phyloP scores from a whole-genome alignment of 2,888 invertebrate genomes.

The Willowsia nigromaculata region DNA sequence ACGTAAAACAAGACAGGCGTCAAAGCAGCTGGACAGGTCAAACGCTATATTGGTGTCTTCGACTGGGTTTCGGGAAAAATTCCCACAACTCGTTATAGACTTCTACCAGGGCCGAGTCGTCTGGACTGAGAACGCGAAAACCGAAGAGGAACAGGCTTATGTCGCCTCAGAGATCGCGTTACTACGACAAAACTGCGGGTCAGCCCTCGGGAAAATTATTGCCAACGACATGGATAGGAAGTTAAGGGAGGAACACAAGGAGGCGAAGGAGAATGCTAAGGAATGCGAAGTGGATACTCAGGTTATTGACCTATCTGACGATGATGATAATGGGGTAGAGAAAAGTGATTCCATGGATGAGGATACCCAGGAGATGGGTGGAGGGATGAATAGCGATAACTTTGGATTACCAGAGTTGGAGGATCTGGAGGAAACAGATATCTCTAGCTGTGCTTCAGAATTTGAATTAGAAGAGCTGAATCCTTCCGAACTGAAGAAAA shows the following conservation, averaged over 20 bases:
- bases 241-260: background rate
- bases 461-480: background rate
- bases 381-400: background rate
- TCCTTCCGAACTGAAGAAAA: background rate
- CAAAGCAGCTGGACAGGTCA: background rate
- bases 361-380: background rate
- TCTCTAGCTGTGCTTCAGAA: background rate
- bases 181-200: slow-evolving; percentile 1
- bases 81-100: slow-evolving; percentile 64
- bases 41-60: slow-evolving; percentile 52
- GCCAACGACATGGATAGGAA: background rate
- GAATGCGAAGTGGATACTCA: background rate
- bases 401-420: slow-evolving; percentile 38
- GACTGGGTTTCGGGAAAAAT: slow-evolving; percentile 19
- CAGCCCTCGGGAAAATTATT: background rate
- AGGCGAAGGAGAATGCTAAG: background rate
- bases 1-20: background rate
- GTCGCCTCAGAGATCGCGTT: slow-evolving; percentile 34
- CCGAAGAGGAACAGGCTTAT: slow-evolving; percentile 23
- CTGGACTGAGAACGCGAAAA: background rate
- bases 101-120: slow-evolving; percentile 59
- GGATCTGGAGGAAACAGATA: background rate
- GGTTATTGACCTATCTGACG: background rate
- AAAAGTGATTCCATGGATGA: background rate
- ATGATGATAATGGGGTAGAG: background rate